Evolutionary conservation across 2,113 vertebrate species (phyloP), one percentile per base, ranked within the genome.

Genomic region (Phrynocephalus versicolor): DNA sequence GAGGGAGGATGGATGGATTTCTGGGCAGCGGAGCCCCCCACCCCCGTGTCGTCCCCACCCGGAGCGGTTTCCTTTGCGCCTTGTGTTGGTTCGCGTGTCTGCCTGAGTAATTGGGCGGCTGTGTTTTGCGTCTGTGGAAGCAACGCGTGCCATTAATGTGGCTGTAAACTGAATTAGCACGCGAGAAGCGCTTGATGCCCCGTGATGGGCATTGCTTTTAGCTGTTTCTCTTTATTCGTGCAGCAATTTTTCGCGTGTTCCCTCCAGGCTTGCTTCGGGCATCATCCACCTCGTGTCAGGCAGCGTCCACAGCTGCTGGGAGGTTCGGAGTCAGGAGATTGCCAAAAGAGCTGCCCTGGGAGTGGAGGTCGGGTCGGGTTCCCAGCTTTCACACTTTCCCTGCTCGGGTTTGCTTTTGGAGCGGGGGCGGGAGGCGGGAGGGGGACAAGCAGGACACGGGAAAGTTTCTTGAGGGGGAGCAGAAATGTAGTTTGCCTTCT

Each of bases 221-320:
- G 30, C 30, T 18, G 45, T 30, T 55, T 51, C 74, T 55, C 14
- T 51, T 27, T 12, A n/a, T 55, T 58, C 18, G 33, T 58, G 14
- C n/a, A n/a, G n/a, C n/a, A n/a, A n/a, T n/a, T n/a, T n/a, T n/a
- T n/a, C n/a, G n/a, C n/a, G n/a, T n/a, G 2, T 39, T 30, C 13
- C 13, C 15, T 51, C n/a, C 25, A 25, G 16, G 18, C 14, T 76
- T 25, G 45, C 30, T 16, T 51, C 30, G 15, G 39, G 55, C n/a
- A 35, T 18, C 75, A 30, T 18, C 21, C 35, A 10, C 7, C 64
- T 30, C 64, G 2, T 12, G 19, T 60, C 58, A 60, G 58, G 15
- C 58, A 15, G 25, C 70, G 74, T 85, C 78, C 51, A 85, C 74
- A 85, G 74, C 74, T 78, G 74, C 64, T n/a, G 57, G 45, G 45